phyloP scores from a whole-genome alignment of 2,113 vertebrate genomes.

The Corapipo altera region DNA sequence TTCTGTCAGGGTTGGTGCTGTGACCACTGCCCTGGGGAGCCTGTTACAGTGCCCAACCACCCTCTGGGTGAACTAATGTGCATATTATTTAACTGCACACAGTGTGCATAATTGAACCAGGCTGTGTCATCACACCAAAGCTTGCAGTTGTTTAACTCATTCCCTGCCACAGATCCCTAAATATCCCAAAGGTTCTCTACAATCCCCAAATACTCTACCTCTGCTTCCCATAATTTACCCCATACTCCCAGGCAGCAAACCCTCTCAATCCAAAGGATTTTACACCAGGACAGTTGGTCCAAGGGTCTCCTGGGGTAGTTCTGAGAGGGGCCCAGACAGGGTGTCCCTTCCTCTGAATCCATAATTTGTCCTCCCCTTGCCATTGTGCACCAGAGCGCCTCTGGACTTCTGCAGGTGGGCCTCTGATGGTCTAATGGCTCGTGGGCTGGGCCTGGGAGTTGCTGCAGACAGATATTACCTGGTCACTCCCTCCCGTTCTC shows the following conservation, averaged over 20 bases:
- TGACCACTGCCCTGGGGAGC: not conserved
- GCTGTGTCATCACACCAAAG: not conserved
- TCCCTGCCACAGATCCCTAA: not conserved
- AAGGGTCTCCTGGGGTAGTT: not conserved
- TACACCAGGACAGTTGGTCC: not conserved
- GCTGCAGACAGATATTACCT: not conserved
- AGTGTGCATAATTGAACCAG: not conserved
- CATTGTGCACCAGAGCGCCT: not conserved
- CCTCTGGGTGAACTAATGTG: not conserved
- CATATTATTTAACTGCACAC: not conserved
- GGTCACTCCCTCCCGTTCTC: not conserved
- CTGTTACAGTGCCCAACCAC: not conserved
- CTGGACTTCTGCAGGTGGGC: not conserved
- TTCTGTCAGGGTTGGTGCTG: not conserved
- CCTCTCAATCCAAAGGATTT: not conserved
- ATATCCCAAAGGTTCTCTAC: not conserved
- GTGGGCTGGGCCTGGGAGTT: not conserved
- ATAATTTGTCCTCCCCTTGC: not conserved
- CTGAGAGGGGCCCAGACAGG: fast-evolving
- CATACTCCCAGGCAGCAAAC: not conserved
- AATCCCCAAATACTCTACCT: not conserved
- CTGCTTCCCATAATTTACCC: not conserved
- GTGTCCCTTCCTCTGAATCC: not conserved
- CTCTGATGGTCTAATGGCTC: not conserved
- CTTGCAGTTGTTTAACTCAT: not conserved